Evolutionary conservation across 2,797 vertebrate genomes (phyloP).

Genomic region (Clangula hyemalis): DNA sequence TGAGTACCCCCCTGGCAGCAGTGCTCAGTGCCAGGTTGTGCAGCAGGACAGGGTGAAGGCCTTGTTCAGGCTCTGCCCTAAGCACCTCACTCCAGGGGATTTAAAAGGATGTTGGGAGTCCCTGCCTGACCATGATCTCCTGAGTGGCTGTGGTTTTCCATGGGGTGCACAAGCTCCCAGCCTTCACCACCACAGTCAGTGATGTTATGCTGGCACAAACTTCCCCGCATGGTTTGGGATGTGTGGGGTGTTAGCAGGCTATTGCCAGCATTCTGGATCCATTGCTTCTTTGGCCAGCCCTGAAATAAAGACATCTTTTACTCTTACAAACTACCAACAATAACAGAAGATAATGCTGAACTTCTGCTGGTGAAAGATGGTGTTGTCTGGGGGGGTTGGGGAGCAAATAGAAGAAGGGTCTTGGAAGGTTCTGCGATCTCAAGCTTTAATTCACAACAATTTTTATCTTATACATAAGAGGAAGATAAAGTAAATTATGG

Average conservation of each 20-base stretch:
- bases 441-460: not conserved
- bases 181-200: not conserved
- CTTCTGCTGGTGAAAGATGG: not conserved
- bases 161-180: accelerated
- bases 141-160: not conserved
- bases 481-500: not conserved
- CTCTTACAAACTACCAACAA: not conserved
- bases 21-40: too few species aligned
- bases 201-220: accelerated
- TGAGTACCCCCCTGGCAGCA: not conserved
- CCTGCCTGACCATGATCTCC: accelerated
- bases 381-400: not conserved
- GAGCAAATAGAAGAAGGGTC: not conserved
- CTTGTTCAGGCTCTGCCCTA: not conserved
- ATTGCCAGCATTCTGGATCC: not conserved
- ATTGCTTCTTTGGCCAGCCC: not conserved
- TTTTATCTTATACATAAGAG: not conserved
- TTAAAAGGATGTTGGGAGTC: accelerated
- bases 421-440: not conserved
- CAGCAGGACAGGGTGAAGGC: not conserved
- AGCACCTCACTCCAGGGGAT: accelerated
- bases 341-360: not conserved
- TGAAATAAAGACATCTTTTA: not conserved
- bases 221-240: not conserved
- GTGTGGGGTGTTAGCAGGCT: not conserved